Evolutionary conservation across 2,113 vertebrate species (phyloP).

Genomic region (Pogonocichla stellata): DNA sequence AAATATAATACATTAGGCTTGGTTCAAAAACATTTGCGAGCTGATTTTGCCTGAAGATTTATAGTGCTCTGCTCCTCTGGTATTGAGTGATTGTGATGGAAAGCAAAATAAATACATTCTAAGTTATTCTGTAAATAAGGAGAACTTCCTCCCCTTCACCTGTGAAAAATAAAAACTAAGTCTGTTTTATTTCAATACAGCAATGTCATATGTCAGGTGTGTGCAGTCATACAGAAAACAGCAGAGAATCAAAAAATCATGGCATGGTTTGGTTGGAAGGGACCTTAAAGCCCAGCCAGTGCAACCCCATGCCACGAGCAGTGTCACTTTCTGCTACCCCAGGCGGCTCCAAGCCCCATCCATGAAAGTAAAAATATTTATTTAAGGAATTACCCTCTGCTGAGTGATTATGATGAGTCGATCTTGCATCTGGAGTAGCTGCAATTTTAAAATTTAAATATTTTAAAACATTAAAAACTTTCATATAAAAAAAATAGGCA

Average conservation of each 20-base stretch:
- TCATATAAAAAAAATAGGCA: not conserved
- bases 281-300: not conserved
- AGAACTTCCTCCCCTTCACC: not conserved
- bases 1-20: not conserved
- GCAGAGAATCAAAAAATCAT: not conserved
- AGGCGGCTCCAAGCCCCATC: not conserved
- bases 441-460: not conserved
- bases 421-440: not conserved
- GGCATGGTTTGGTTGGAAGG: not conserved
- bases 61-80: not conserved
- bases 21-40: not conserved
- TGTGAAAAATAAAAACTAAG: not conserved
- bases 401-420: not conserved
- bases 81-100: not conserved
- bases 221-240: not conserved
- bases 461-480: not conserved
- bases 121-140: not conserved
- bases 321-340: accelerated
- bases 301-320: not conserved
- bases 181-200: not conserved
- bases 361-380: not conserved
- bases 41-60: not conserved
- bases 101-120: not conserved
- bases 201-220: not conserved
- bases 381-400: not conserved